Base-by-base conservation (phyloP, 2,113 vertebrate species). In the Suricata suricatta region DNA sequence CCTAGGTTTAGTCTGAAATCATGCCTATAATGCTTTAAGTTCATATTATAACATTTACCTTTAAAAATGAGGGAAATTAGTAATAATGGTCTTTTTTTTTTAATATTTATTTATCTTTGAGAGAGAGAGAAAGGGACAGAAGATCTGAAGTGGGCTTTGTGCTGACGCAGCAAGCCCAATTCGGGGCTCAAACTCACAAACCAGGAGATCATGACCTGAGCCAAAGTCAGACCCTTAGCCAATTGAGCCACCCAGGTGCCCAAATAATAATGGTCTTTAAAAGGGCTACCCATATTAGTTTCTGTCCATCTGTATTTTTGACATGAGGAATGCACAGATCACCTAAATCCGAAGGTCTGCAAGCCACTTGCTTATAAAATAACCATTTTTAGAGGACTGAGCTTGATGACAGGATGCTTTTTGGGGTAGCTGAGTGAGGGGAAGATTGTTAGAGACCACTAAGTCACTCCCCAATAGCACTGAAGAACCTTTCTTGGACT, bases 1-100 rank as follows among this genome's bases (percentile, higher is more conserved):
- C 52, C 88, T 50, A 41, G 77, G 52, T 86, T 92, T 95, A 94
- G 66, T 95, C 50, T 89, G 41, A 96, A 95, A 66, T 92, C 21
- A 50, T 44, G 13, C 60, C 27, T 74, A 81, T 87, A 54, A 47
- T 92, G 74, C 50, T 85, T 92, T 35, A 66, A 89, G 60, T 82
- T 96, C 21, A 50, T 68, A 29, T 52, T 93, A 89, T 44, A 95
- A 71, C 47, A 89, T 63, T 69, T 94, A 63, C 72, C 29, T 72
- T 54, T 27, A 82, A 76, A 79, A 97, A 91, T 54, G 33, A 81
- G 8, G 27, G 25, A 69, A 33, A 68, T 54, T 64, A 71, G 11
- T 50, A 95, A 84, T 41, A 79, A 23, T 9, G 57, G 21, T 23
- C 57, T 21, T 54, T 54, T 54, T 54, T 17, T 17, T 54, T 57